Evolutionary conservation across 2,797 vertebrate species (phyloP).

Genomic region (Austrolebias charrua): DNA sequence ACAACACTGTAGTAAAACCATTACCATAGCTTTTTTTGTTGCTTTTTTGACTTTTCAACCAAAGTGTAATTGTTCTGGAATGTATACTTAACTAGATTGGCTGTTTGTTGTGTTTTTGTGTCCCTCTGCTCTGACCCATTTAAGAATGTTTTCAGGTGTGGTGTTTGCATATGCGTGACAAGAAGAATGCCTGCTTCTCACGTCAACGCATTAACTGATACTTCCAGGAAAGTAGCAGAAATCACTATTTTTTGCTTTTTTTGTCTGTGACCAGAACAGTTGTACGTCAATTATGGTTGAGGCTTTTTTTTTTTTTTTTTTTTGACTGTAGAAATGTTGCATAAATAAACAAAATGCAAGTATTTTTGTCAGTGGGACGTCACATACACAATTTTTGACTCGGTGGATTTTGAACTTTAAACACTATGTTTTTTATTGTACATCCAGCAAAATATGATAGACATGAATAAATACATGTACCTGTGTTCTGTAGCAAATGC

Average conservation of each 20-base stretch:
- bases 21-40: no score
- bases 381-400: no score
- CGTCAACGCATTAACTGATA: not conserved
- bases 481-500: no score
- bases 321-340: conserved; percentile 26
- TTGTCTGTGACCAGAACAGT: conserved; percentile 5
- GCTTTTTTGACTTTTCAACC: not conserved
- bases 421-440: no score
- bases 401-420: no score
- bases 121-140: no score
- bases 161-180: no score
- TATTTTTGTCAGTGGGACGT: conserved; percentile 26
- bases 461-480: no score
- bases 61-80: not conserved
- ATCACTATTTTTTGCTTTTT: not conserved
- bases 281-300: conserved; percentile 49
- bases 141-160: no score
- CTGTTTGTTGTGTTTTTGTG: not conserved
- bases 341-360: conserved; percentile 3
- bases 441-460: no score
- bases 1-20: no score
- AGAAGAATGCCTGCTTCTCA: not conserved
- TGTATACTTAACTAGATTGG: conserved; percentile 1
- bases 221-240: no score
- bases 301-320: conserved; percentile 44